Conservation (phyloP, 2,113 vertebrate genomes). For the Carassius auratus region DNA sequence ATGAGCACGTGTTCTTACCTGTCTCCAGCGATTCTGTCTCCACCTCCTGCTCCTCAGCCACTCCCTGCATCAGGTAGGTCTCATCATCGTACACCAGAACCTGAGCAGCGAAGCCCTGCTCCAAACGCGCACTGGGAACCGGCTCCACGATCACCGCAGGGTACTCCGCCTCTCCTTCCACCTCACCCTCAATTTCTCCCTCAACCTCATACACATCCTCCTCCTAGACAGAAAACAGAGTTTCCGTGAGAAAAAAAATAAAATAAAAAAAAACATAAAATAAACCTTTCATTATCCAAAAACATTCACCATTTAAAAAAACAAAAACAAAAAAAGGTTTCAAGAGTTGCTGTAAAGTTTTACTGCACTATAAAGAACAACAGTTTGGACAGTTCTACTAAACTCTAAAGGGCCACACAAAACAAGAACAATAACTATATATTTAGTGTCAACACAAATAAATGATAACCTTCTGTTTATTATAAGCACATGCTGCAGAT, state of each 20-base stretch:
- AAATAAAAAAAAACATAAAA: neutral
- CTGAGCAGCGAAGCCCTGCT: slow-evolving; percentile 87
- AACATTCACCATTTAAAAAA: neutral
- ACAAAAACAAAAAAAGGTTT: neutral
- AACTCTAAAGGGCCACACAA: neutral
- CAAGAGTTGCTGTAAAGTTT: neutral
- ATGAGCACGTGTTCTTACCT: slow-evolving; percentile 75
- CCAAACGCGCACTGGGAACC: slow-evolving; percentile 82
- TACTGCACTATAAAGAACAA: neutral
- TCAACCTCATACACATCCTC: slow-evolving; percentile 66
- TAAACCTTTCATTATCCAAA: neutral
- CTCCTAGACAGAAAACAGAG: slow-evolving; percentile 52
- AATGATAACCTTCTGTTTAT: neutral
- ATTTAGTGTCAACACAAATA: neutral
- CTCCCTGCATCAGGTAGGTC: slow-evolving; percentile 90
- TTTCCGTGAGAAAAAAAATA: neutral
- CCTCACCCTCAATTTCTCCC: slow-evolving; percentile 63
- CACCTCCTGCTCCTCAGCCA: slow-evolving; percentile 91
- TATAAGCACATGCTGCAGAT: neutral
- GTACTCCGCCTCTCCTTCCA: slow-evolving; percentile 74
- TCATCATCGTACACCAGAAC: slow-evolving; percentile 89
- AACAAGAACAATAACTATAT: neutral
- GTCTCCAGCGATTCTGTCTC: slow-evolving; percentile 86
- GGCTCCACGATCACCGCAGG: slow-evolving; percentile 91
- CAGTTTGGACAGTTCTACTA: neutral